These are phyloP conservation scores for Maconellicoccus hirsutus DNA, from an alignment of 1,140 invertebrate genomes.

Conservation along the genomic window DNA sequence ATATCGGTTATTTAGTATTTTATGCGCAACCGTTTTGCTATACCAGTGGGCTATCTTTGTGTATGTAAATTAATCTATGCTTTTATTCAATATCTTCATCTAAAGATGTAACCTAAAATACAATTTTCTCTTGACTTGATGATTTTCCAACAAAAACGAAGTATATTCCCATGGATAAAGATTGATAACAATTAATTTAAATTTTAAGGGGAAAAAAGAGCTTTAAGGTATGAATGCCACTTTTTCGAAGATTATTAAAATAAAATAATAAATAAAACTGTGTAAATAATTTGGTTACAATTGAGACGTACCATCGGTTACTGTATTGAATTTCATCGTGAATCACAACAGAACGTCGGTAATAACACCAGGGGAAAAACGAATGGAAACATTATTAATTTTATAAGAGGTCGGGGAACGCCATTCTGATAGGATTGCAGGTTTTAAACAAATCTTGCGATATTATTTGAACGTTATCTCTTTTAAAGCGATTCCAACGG, in stretches of 20 bases:
- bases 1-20: too few relatives aligned
- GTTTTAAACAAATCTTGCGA: background rate
- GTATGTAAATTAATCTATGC: too few relatives aligned
- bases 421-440: background rate
- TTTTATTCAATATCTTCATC: too few relatives aligned
- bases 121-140: too few relatives aligned
- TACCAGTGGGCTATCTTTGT: too few relatives aligned
- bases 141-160: too few relatives aligned
- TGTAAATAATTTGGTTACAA: background rate
- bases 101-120: too few relatives aligned
- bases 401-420: background rate
- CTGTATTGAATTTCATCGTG: background rate
- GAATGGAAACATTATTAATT: background rate
- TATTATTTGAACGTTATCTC: background rate
- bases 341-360: background rate
- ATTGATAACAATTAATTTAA: too few relatives aligned
- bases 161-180: too few relatives aligned
- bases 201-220: too few relatives aligned
- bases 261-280: background rate
- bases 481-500: background rate
- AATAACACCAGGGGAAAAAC: background rate
- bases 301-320: background rate
- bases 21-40: too few relatives aligned
- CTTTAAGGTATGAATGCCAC: too few relatives aligned
- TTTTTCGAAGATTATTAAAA: background rate